Evolutionary conservation across 2,888 invertebrate species (phyloP).

Genomic region (Colletes collaris): DNA sequence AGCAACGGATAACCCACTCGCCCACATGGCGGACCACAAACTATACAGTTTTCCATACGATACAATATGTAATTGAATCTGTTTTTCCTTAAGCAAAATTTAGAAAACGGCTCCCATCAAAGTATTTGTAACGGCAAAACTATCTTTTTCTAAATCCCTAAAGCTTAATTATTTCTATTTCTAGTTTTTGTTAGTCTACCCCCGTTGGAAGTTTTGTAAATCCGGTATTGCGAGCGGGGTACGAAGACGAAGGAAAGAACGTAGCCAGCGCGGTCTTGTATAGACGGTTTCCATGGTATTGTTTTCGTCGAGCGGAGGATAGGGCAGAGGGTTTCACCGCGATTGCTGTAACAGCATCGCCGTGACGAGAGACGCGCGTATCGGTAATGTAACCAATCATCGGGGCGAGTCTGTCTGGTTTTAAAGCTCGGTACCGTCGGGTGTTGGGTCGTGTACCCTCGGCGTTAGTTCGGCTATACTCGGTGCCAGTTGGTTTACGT

Average conservation of each 20-base stretch:
- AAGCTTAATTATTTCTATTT: no score
- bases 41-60: no score
- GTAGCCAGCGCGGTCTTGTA: constrained; percentile 4
- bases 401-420: constrained; percentile 62
- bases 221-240: no score
- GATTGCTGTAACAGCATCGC: constrained; percentile 81
- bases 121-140: no score
- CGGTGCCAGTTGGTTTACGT: constrained; percentile 63
- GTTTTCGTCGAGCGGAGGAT: constrained; percentile 56
- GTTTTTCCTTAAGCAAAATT: no score
- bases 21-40: neutral
- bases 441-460: constrained; percentile 51
- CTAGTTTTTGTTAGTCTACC: no score
- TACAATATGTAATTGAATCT: no score
- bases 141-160: no score
- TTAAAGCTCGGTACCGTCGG: constrained; percentile 51
- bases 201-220: no score
- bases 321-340: constrained; percentile 71
- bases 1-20: constrained; percentile 47
- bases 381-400: constrained; percentile 83
- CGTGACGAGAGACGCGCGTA: constrained; percentile 82
- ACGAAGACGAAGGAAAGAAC: neutral
- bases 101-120: no score
- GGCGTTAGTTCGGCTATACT: constrained; percentile 50
- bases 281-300: constrained; percentile 56